Percentiles rank a stretch among this genome's conserved stretches.
Conservation (phyloP, 2,797 vertebrate genomes). For the Pseudochromis fuscus region DNA sequence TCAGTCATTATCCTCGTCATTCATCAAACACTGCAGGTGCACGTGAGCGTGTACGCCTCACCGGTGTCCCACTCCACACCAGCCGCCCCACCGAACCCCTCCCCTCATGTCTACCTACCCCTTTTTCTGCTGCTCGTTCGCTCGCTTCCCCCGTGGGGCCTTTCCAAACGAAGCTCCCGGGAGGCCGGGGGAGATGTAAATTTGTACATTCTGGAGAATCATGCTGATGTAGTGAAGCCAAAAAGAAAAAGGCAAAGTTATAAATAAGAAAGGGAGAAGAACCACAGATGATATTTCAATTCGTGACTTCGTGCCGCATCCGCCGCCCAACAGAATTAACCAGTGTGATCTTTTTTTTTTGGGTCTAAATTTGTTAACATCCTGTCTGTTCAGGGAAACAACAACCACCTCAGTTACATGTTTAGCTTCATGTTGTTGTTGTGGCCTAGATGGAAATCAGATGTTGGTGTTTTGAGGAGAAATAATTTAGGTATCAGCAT, state of each 20-base stretch:
- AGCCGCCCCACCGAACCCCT: background rate
- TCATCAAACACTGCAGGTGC: slow-evolving; percentile 82
- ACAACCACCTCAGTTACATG: background rate
- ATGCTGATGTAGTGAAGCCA: slow-evolving; percentile 50
- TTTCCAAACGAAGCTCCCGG: slow-evolving; percentile 58
- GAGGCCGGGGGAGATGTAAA: slow-evolving; percentile 66
- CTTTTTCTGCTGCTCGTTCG: slow-evolving; percentile 61
- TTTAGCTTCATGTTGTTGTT: slow-evolving; percentile 3
- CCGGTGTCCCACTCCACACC: too few species aligned
- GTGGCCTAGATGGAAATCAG: too few species aligned
- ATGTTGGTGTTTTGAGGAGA: too few species aligned
- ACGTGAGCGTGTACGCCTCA: slow-evolving; percentile 56
- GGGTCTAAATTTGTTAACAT: background rate
- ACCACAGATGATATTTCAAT: slow-evolving; percentile 25
- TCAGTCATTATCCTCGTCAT: slow-evolving; percentile 84
- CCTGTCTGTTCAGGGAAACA: background rate
- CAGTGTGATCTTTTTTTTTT: slow-evolving; percentile 13
- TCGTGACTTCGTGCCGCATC: slow-evolving; percentile 14
- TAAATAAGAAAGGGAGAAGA: slow-evolving; percentile 34
- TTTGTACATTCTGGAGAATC: slow-evolving; percentile 52
- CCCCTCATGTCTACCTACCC: slow-evolving; percentile 31
- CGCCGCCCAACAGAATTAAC: slow-evolving; percentile 24
- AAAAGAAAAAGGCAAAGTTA: slow-evolving; percentile 37
- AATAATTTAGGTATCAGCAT: too few species aligned
- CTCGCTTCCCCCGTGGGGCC: slow-evolving; percentile 48